Evolutionary conservation across 2,888 invertebrate genomes (phyloP), one percentile per base, ranked within the genome.

Genomic region (Apodemia hepburni): DNA sequence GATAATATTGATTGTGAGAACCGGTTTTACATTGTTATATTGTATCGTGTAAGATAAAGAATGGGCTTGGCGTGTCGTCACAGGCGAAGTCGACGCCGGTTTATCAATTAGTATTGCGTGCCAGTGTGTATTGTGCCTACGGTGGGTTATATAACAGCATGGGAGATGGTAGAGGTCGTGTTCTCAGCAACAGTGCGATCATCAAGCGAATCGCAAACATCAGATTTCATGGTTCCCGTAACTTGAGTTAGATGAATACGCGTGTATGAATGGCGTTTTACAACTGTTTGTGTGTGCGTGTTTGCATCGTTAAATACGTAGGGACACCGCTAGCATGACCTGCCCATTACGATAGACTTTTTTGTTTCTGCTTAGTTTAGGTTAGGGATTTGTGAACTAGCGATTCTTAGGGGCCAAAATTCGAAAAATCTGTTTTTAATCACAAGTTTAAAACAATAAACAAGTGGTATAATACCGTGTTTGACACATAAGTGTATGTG

Each of bases 111-210:
- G 81, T 79, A 78, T 85, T 84, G 81, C 84, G 82, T 85, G 83
- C 76, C 81, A 80, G 74, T 71, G 69, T 79, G 75, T 83, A 87
- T 87, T 54, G 54, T 57, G 54, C 54, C 87, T 82, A 87, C 85
- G 84, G 78, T 72, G 74, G 75, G 76, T 86, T 84, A 80, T 77
- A 82, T 85, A 84, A 85, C 79, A 76, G 74, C 82, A 85, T 86
- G 87, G 79, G 86, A 85, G 81, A 73, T 73, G 80, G 79, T 78
- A 76, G 76, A 79, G 75, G 77, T 75, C 73, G 73, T 75, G 84
- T 84, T 87, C 85, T 79, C 85, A 84, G 64, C 62, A 61, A 61
- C 51, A 66, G 69, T 69, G 76, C 77, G 74, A 77, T 76, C 77
- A 77, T 79, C 74, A 75, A 73, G 71, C 76, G 77, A 75, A 76